Evolutionary conservation across 2,888 invertebrate species (phyloP).

Genomic region (Scaptomyza caliginosa): DNA sequence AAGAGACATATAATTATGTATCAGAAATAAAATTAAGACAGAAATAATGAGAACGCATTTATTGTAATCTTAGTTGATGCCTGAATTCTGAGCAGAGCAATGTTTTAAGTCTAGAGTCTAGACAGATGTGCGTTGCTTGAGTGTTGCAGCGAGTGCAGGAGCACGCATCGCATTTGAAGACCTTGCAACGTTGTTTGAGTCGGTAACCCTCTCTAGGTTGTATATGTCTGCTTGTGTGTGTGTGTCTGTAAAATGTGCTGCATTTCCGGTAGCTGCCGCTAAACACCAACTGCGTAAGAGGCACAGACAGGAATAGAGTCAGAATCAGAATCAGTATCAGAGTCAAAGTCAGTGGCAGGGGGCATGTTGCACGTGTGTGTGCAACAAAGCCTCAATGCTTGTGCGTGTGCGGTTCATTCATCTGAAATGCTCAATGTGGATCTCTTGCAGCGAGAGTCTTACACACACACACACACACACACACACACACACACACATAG

Average conservation of each 20-base stretch:
- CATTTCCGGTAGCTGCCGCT: conserved; percentile 70
- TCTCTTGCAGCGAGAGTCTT: conserved; percentile 8
- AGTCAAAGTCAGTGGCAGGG: no score
- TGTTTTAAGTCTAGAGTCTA: conserved; percentile 3
- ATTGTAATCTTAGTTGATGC: neutral
- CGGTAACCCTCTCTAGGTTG: conserved; percentile 14
- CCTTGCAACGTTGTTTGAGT: neutral
- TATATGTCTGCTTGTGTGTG: conserved; percentile 1
- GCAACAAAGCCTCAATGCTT: conserved; percentile 50
- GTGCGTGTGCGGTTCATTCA: conserved; percentile 71
- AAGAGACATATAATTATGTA: neutral
- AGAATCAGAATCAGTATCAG: conserved; percentile 1
- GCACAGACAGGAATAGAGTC: conserved; percentile 1
- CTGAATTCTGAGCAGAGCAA: conserved; percentile 1
- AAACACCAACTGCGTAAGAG: conserved; percentile 10
- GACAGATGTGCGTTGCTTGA: conserved; percentile 35
- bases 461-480: neutral
- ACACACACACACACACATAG: neutral
- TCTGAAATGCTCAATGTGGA: conserved; percentile 34
- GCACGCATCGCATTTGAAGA: conserved; percentile 36
- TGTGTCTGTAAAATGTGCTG: conserved; percentile 68
- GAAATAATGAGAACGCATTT: neutral
- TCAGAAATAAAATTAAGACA: neutral
- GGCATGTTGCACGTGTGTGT: conserved; percentile 1
- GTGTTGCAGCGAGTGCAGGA: conserved; percentile 39